Percentiles rank a stretch among this genome's conserved stretches.
phyloP scores from a whole-genome alignment of 2,113 vertebrate species.

The Pelmatolapia mariae region DNA sequence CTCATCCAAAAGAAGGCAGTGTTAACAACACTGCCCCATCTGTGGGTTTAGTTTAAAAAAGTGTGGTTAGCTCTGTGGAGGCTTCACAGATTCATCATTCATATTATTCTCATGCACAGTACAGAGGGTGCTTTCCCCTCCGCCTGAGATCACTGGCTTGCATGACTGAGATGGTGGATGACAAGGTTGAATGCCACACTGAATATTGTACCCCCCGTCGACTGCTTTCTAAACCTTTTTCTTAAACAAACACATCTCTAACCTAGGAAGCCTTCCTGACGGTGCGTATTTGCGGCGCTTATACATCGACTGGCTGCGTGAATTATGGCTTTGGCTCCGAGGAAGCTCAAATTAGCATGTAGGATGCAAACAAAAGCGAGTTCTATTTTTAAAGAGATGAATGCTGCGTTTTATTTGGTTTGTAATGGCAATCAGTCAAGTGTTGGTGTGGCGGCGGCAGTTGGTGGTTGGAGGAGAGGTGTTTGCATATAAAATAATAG shows the following conservation, averaged over 20 bases:
- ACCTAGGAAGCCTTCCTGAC: not conserved
- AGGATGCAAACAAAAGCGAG: not conserved
- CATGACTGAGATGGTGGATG: constrained; percentile 38
- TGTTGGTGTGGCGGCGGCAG: not conserved
- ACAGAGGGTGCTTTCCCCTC: constrained; percentile 18
- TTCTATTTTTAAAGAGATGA: not conserved
- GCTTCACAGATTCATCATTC: constrained; percentile 28
- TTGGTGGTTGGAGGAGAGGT: constrained; percentile 16
- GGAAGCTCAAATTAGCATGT: constrained; percentile 10
- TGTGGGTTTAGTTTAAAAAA: constrained; percentile 13
- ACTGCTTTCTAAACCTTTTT: constrained; percentile 22
- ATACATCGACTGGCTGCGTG: not conserved
- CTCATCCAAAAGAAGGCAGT: constrained; percentile 26
- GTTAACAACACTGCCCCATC: constrained; percentile 34
- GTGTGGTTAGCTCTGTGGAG: not conserved
- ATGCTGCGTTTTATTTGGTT: constrained; percentile 20
- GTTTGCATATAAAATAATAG: constrained; percentile 60
- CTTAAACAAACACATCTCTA: constrained; percentile 42
- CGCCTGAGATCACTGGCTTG: constrained; percentile 18
- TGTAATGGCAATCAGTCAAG: not conserved
- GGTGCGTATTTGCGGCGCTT: constrained; percentile 7
- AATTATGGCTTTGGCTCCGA: not conserved
- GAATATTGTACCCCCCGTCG: constrained; percentile 2
- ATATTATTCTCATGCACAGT: constrained; percentile 23
- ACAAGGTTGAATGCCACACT: constrained; percentile 33